Evolutionary conservation across 2,888 invertebrate species (phyloP), one percentile per base, ranked within the genome.

Genomic region (Noctua comes): DNA sequence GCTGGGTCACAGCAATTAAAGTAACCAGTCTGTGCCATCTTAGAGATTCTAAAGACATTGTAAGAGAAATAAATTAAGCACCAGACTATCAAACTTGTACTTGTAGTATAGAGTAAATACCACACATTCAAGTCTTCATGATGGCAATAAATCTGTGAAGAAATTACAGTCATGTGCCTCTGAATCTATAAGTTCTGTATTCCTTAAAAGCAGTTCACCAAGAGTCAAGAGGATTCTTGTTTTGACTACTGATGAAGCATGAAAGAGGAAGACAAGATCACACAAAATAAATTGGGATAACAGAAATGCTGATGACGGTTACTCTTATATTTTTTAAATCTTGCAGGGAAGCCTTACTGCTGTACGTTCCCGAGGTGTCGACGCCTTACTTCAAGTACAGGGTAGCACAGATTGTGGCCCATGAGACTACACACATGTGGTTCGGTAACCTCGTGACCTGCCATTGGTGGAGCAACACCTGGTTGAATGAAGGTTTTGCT

Each of bases 391-490:
- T 95, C 80, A 97, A 97, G 85, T 97, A 98, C 88, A 91, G 96
- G 65, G 97, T 97, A 0, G 97, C 97, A 0, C 96, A 97, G 24
- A 97, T 97, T 0, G 90, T 98, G 3, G 98, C 98, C 0, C 99
- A 99, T 91, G 99, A 99, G 93, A 96, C 98, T 69, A 97, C 98
- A 0, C 99, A 99, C 92, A 98, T 98, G 97, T 98, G 98, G 98
- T 98, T 98, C 87, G 98, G 98, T 2, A 97, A 98, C 92, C 95
- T 98, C 57, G 98, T 98, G 6, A 98, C 98, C 0, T 97, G 98
- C 76, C 97, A 97, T 81, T 98, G 98, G 98, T 98, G 98, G 98
- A 97, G 97, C 80, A 97, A 97, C 87, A 97, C 98, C 0, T 98
- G 98, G 98, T 93, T 98, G 0, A 98, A 97, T 87, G 98, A 98